A percentile compares a stretch with the other conserved stretches of the same genome.
Evolutionary conservation across 1,140 invertebrate genomes (phyloP).

Genomic region (Drosophila ogumai): DNA sequence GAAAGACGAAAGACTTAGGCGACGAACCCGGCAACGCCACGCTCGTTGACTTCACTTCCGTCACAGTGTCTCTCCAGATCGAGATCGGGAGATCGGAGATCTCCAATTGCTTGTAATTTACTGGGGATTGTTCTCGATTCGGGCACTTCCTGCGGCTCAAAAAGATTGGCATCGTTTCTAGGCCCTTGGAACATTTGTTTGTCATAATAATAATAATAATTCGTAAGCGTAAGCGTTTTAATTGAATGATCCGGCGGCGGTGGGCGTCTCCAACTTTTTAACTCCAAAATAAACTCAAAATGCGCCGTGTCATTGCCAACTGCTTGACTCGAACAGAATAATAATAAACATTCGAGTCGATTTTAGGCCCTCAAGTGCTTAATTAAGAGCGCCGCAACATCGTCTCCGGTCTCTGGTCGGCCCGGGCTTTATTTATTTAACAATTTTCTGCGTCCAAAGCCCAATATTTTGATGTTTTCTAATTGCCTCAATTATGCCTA

Average conservation of each 20-base stretch:
- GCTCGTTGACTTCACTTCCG: conserved; percentile 71
- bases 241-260: conserved; percentile 75
- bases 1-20: conserved; percentile 66
- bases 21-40: conserved; percentile 58
- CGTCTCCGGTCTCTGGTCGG: conserved; percentile 34
- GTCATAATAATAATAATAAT: conserved; percentile 77
- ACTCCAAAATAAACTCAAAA: conserved; percentile 28
- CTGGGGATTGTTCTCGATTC: conserved; percentile 30
- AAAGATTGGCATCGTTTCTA: conserved; percentile 70
- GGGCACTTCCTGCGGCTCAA: conserved; percentile 64
- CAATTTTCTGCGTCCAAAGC: conserved; percentile 56
- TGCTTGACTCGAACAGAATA: conserved; percentile 67
- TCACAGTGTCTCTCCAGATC: conserved; percentile 36
- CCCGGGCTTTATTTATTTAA: conserved; percentile 73
- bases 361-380: conserved; percentile 72
- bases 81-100: conserved; percentile 9
- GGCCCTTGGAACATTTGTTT: conserved; percentile 68
- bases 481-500: conserved; percentile 78
- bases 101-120: conserved; percentile 76
- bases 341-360: conserved; percentile 70
- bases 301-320: conserved; percentile 62
- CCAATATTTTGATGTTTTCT: conserved; percentile 82
- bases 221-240: conserved; percentile 73
- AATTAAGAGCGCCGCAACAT: conserved; percentile 72
- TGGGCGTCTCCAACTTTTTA: conserved; percentile 54